Percentiles rank a stretch among this genome's conserved stretches.
phyloP scores from a whole-genome alignment of 2,888 invertebrate genomes.

The Drosophila demipolita region DNA sequence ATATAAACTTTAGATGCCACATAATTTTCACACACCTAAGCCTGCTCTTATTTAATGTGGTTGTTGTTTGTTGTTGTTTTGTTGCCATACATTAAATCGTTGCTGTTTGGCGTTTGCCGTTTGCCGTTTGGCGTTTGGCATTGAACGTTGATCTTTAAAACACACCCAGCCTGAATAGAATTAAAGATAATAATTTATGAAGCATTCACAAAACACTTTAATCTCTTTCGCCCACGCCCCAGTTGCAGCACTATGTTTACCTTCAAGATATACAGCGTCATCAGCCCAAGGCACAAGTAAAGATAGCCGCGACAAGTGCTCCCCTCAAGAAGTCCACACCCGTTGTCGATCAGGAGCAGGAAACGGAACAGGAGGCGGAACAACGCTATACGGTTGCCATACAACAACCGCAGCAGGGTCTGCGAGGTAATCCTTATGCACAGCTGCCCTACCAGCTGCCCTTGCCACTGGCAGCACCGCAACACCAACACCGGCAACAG shows the following conservation, averaged over 20 bases:
- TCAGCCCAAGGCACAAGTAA: slow-evolving; percentile 74
- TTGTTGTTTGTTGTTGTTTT: slow-evolving; percentile 14
- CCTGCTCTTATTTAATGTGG: slow-evolving; percentile 20
- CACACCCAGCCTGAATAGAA: slow-evolving; percentile 10
- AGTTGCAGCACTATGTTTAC: slow-evolving; percentile 84
- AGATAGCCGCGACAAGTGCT: slow-evolving; percentile 44
- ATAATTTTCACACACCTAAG: slow-evolving; percentile 67
- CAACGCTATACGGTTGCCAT: slow-evolving; percentile 81
- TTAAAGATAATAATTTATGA: slow-evolving; percentile 40
- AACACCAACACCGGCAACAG: slow-evolving; percentile 62
- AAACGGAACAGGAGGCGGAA: slow-evolving; percentile 70
- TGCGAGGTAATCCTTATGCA: slow-evolving; percentile 51
- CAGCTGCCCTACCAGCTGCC: slow-evolving; percentile 65
- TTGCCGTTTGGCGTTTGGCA: slow-evolving; percentile 67
- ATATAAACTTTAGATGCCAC: slow-evolving; percentile 76
- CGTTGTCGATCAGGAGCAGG: slow-evolving; percentile 74
- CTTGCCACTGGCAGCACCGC: slow-evolving; percentile 62
- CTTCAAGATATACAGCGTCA: slow-evolving; percentile 83
- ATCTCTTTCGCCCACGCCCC: slow-evolving; percentile 33
- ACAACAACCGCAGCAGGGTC: slow-evolving; percentile 67
- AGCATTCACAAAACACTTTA: slow-evolving; percentile 42
- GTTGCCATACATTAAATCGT: slow-evolving; percentile 47
- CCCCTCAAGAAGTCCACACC: slow-evolving; percentile 52
- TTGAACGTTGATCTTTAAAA: slow-evolving; percentile 69
- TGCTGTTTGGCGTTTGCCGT: slow-evolving; percentile 61